These are phyloP conservation scores for Syngnathus acus DNA, from an alignment of 2,797 vertebrate genomes.

Conservation along the genomic window DNA sequence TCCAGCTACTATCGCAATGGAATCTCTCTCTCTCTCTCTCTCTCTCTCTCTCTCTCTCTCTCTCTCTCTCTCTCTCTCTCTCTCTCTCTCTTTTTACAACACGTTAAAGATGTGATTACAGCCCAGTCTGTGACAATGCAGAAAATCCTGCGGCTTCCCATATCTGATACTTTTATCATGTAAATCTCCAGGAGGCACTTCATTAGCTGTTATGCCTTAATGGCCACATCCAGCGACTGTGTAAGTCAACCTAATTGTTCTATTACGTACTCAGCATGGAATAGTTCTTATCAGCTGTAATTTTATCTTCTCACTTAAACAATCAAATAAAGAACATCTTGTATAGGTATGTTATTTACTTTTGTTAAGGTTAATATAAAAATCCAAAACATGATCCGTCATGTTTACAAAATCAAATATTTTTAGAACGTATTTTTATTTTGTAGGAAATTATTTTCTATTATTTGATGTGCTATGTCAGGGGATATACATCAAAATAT, in stretches of 20 bases:
- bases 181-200: slow-evolving; percentile 50
- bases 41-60: neutral
- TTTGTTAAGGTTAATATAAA: neutral
- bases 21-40: neutral
- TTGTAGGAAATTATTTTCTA: neutral
- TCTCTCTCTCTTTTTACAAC: neutral
- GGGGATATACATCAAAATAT: neutral
- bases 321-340: neutral
- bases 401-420: neutral
- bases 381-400: too few relatives aligned
- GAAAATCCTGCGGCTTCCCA: slow-evolving; percentile 18
- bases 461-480: neutral
- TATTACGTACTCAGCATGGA: neutral
- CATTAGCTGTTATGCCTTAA: slow-evolving; percentile 48
- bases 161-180: slow-evolving; percentile 46
- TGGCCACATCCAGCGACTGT: slow-evolving; percentile 30
- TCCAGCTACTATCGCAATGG: neutral
- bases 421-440: neutral
- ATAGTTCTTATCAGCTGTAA: neutral
- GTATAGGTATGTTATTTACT: neutral
- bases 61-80: too few relatives aligned
- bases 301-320: neutral
- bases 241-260: slow-evolving; percentile 28
- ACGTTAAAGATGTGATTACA: neutral
- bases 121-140: neutral